These are phyloP conservation scores for Rhizomys pruinosus DNA, from an alignment of 2,113 vertebrate species.

Conservation along the genomic window DNA sequence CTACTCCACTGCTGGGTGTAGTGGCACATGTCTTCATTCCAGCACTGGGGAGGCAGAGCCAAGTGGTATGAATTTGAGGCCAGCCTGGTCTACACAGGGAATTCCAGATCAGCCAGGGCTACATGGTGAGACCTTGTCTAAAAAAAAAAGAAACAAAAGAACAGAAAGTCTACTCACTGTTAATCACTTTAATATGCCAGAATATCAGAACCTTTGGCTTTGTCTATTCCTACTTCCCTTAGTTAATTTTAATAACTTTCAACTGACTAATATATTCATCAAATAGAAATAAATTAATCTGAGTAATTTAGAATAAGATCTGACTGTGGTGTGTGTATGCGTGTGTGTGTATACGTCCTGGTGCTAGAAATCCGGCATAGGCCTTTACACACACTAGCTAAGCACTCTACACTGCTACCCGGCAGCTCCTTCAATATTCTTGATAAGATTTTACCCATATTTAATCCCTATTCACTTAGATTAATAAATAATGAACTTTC, in stretches of 20 bases:
- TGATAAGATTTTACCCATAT: neutral
- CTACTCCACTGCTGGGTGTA: too few species aligned
- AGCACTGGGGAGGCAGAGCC: too few species aligned
- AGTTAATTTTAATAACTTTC: conserved; percentile 4
- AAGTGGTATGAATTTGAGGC: too few species aligned
- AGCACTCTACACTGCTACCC: neutral
- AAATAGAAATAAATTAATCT: neutral
- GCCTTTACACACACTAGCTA: neutral
- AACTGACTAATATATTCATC: conserved; percentile 7
- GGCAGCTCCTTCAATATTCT: neutral
- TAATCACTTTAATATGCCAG: neutral
- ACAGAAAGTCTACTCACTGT: neutral
- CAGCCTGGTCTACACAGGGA: too few species aligned
- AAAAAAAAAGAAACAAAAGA: too few species aligned
- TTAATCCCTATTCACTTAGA: neutral
- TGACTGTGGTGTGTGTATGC: too few species aligned
- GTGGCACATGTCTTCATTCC: too few species aligned
- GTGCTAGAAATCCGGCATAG: neutral
- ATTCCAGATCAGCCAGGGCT: too few species aligned
- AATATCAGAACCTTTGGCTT: neutral
- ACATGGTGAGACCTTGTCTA: too few species aligned
- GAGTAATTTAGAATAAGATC: neutral
- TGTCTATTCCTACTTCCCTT: neutral
- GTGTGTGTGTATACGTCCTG: neutral
- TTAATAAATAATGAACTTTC: neutral